Evolutionary conservation across 1,140 invertebrate species (phyloP), one percentile per base, ranked within the genome.

Genomic region (Drosophila santomea): DNA sequence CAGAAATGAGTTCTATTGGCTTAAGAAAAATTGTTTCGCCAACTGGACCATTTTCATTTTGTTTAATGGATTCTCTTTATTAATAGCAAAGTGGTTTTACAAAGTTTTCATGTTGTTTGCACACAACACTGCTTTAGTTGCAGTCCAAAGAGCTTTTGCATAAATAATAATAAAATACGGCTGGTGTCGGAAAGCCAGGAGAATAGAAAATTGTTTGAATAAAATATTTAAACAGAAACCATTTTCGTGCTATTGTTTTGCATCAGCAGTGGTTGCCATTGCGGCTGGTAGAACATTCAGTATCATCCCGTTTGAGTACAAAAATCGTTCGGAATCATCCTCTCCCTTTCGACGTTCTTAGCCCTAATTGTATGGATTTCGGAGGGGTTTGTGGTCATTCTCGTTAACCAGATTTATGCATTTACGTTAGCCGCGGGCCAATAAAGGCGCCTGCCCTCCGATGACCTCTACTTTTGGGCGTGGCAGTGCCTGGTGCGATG

Each of bases 371-470:
- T 67, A 66, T 66, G 32, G 60, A 39, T 48, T 48, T 66, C 41
- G 12, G 35, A 15, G 36, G 12, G 17, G 28, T 5, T 23, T 51
- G n/a, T 51, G 61, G 61, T 12, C 36, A 35, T 64, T 50, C 63
- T 41, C 78, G 48, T 48, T 64, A 57, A 62, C 63, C 41, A 71
- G 64, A 86, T 85, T 86, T 86, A 81, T 81, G 52, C 54, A 60
- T 44, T 68, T 74, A 39, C 56, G 71, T 73, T 51, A 69, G 81
- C 68, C 73, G 48, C 25, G 35, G 67, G 66, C 54, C 72, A 84
- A 84, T 80, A 85, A 63, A 63, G 61, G 50, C 32, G 41, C 28
- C 23, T 23, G 43, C n/a, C 6, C 35, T 35, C 35, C 57, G 43
- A 72, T 60, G 52, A 52, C 71, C 32, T 55, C 17, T 51, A 15